A percentile compares a stretch with the other conserved stretches of the same genome.
Evolutionary conservation across 2,113 vertebrate species (phyloP).

Genomic region (Chaenocephalus aceratus): DNA sequence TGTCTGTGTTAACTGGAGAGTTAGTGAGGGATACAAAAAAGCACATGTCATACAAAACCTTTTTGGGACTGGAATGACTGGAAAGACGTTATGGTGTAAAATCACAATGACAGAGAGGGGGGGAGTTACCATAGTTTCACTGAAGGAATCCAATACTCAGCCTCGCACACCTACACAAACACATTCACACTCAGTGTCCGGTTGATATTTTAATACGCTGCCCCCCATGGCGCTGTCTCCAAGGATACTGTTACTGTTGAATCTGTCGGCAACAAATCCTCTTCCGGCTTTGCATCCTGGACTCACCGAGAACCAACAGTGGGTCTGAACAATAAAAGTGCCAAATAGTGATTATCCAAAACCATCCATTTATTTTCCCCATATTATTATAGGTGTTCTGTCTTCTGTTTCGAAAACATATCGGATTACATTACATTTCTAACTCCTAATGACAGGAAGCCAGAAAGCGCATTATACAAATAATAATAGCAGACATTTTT

Average conservation of each 20-base stretch:
- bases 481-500: background rate
- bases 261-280: conserved; percentile 46
- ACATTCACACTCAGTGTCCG: conserved; percentile 42
- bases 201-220: conserved; percentile 57
- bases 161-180: background rate
- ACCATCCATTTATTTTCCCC: background rate
- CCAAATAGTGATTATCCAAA: background rate
- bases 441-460: no score
- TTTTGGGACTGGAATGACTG: conserved; percentile 18
- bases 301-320: conserved; percentile 16
- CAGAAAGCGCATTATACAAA: no score
- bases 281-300: conserved; percentile 64
- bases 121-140: conserved; percentile 67
- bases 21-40: background rate
- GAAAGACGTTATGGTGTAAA: conserved; percentile 37
- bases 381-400: background rate
- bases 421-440: no score
- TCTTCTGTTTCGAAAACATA: background rate
- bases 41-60: conserved; percentile 22
- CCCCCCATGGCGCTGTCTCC: conserved; percentile 65
- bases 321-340: conserved; percentile 11
- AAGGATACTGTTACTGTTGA: conserved; percentile 75
- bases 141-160: conserved; percentile 57
- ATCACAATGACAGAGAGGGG: conserved; percentile 28
- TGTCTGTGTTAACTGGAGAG: conserved; percentile 2